phyloP scores from a whole-genome alignment of 2,888 invertebrate genomes.

The Clanis bilineata region DNA sequence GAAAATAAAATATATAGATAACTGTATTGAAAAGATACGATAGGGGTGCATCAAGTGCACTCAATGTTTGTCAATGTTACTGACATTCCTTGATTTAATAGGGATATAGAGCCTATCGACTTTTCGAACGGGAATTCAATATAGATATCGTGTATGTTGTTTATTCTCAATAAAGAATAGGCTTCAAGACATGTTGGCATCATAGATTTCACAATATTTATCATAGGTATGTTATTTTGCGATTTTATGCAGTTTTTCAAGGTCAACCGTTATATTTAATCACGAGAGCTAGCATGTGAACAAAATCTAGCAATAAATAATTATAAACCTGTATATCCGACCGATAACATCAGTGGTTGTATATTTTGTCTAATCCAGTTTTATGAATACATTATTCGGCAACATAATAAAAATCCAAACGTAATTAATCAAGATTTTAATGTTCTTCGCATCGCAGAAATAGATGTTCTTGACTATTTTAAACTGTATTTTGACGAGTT shows the following conservation, averaged over 20 bases:
- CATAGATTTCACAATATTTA: no score
- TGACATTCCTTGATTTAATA: no score
- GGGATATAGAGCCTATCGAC: no score
- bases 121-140: no score
- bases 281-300: neutral
- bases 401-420: neutral
- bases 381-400: neutral
- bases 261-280: neutral
- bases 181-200: no score
- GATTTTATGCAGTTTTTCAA: neutral
- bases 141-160: no score
- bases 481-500: neutral
- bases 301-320: neutral
- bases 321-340: neutral
- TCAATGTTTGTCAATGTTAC: no score
- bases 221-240: neutral
- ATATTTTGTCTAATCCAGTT: neutral
- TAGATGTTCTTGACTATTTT: neutral
- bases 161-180: no score
- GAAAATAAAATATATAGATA: no score
- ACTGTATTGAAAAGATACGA: no score
- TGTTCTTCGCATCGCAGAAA: neutral
- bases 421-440: neutral
- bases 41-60: no score
- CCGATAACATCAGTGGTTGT: neutral